Conservation (phyloP, 2,888 invertebrate genomes). For the Isoperla grammatica region DNA sequence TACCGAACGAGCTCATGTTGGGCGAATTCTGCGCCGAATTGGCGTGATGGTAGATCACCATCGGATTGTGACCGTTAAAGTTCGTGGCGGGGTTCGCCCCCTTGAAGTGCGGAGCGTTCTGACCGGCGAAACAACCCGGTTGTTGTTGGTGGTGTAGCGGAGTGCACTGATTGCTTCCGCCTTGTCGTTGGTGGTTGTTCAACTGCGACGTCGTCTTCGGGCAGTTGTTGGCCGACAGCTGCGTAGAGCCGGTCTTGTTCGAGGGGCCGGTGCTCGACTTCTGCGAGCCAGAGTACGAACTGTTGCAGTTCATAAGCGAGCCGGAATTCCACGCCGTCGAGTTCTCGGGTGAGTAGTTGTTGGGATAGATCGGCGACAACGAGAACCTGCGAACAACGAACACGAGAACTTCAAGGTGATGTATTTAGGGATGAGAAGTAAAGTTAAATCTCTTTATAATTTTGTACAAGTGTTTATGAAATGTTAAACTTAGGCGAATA, state of each 20-base stretch:
- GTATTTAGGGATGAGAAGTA: no score
- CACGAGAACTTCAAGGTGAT: no score
- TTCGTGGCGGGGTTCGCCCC: no score
- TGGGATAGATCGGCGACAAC: background rate
- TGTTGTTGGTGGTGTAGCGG: background rate
- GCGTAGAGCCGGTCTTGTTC: constrained; percentile 48
- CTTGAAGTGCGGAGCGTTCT: no score
- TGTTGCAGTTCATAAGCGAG: constrained; percentile 22
- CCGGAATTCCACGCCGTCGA: constrained; percentile 3
- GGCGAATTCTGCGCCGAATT: constrained; percentile 12
- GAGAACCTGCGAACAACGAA: background rate
- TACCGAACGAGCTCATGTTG: constrained; percentile 12
- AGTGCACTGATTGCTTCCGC: background rate
- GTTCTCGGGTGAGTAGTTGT: background rate
- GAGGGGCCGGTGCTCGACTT: constrained; percentile 46
- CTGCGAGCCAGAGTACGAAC: constrained; percentile 38
- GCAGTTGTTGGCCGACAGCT: constrained; percentile 14
- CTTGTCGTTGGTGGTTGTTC: background rate
- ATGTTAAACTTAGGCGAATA: no score
- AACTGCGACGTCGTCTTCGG: background rate
- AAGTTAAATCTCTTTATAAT: no score
- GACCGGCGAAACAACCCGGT: background rate
- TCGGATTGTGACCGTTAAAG: constrained; percentile 1
- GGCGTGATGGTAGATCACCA: background rate
- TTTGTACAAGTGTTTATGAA: no score